phyloP scores from a whole-genome alignment of 2,113 vertebrate genomes.

The Hemibagrus wyckioides region DNA sequence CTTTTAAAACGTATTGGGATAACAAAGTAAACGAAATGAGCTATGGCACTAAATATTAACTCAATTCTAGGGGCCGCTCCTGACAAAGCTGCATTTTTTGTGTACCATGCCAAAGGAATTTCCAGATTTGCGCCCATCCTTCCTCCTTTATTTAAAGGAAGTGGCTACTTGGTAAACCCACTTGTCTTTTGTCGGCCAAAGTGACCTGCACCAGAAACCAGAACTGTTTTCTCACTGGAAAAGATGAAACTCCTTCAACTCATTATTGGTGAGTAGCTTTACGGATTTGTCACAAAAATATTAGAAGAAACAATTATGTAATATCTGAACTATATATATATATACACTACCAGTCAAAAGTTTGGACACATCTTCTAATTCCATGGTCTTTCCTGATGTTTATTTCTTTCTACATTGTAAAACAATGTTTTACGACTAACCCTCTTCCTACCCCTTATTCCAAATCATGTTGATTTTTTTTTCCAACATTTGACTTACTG shows the following conservation, averaged over 20 bases:
- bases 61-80: too few species aligned
- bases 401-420: neutral
- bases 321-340: neutral
- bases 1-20: neutral
- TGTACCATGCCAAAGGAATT: neutral
- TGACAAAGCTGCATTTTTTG: too few species aligned
- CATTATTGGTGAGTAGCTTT: constrained; percentile 48
- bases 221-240: neutral
- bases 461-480: neutral
- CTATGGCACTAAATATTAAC: neutral
- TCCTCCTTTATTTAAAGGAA: neutral
- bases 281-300: neutral
- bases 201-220: neutral
- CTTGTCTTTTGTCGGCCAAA: neutral
- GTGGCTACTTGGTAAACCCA: neutral
- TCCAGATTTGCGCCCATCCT: neutral
- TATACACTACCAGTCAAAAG: too few species aligned
- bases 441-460: neutral
- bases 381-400: too few species aligned
- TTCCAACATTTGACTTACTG: neutral
- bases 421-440: constrained; percentile 16
- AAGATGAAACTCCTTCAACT: neutral
- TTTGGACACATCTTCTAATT: too few species aligned
- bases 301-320: neutral
- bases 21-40: neutral